These are phyloP conservation scores for Bellardia bayeri DNA, from an alignment of 2,888 invertebrate genomes.

Conservation along the genomic window DNA sequence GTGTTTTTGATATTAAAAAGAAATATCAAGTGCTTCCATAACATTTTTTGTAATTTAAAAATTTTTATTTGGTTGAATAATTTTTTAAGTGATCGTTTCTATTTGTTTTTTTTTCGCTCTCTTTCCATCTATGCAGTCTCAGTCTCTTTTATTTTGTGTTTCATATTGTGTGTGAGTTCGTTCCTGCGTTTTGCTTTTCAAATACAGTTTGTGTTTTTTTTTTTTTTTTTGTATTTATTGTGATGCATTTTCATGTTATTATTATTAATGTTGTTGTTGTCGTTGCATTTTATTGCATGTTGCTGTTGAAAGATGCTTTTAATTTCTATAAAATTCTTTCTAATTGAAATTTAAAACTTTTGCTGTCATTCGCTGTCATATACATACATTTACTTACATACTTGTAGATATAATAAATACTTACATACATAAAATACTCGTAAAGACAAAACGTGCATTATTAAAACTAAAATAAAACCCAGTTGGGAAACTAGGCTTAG, in stretches of 20 bases:
- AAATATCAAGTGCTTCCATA: slow-evolving; percentile 47
- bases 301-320: slow-evolving; percentile 66
- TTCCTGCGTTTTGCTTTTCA: slow-evolving; percentile 7
- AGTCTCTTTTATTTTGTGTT: slow-evolving; percentile 6
- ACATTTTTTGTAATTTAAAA: slow-evolving; percentile 32
- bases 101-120: slow-evolving; percentile 9
- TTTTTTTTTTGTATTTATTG: slow-evolving; percentile 40
- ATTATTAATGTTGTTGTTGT: slow-evolving; percentile 53
- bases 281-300: slow-evolving; percentile 64
- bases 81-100: slow-evolving; percentile 50
- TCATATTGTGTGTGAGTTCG: no score
- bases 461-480: slow-evolving; percentile 37
- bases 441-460: slow-evolving; percentile 29
- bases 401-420: neutral
- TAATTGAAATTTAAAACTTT: slow-evolving; percentile 61
- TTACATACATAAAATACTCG: neutral
- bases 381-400: slow-evolving; percentile 8
- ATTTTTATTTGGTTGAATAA: slow-evolving; percentile 65
- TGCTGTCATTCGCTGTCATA: slow-evolving; percentile 51
- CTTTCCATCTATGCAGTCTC: slow-evolving; percentile 11
- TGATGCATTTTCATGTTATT: slow-evolving; percentile 46
- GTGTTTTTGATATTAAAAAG: neutral
- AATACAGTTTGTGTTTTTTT: slow-evolving; percentile 7
- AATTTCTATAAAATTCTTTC: slow-evolving; percentile 51
- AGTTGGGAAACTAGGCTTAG: slow-evolving; percentile 19